Base-by-base conservation (phyloP, 2,797 vertebrate species). In the Emydoidea blandingii region DNA sequence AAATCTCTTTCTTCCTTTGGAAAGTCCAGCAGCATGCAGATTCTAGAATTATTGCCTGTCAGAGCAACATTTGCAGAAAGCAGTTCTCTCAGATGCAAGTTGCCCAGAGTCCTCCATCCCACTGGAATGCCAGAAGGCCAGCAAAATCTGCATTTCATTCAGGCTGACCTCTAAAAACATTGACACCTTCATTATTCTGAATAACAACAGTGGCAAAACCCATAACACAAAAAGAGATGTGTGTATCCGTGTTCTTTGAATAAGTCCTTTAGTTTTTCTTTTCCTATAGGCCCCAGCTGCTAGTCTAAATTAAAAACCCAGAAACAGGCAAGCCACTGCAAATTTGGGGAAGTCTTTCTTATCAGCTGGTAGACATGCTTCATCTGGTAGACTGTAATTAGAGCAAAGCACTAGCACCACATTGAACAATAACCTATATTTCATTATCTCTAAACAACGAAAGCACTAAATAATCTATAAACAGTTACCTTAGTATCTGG, bases 121-220 rank as follows among this genome's bases (percentile, higher is more conserved):
- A 83, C 41, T 85, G 81, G 59, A 86, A 79, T 57, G 6, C n/a
- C 54, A 62, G 57, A 76, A 89, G 52, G 2, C 5, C 1, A 1
- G 25, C 19, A 81, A 80, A 72, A 80, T 83, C 10, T 54, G 29
- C 21, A 9, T 14, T 65, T 57, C 65, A 68, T 37, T 91, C 25
- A 62, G 27, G 53, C 11, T 49, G 94, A 95, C 90, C 82, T 62
- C 79, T 88, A 92, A 95, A 95, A 56, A 41, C 54, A 82, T 87
- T 59, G 85, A 76, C 83, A 87, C 21, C 81, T 92, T 74, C 91
- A n/a, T 87, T 86, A 81, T 79, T 80, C 74, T 57, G 83, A 81
- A 44, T 56, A 92, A 90, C 72, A 92, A 87, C 87, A 91, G 76
- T 68, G 81, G 49, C 74, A 86, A 68, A 72, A 80, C 89, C 34